Evolutionary conservation across 2,113 vertebrate species (phyloP).

Genomic region (Hyaena hyaena): DNA sequence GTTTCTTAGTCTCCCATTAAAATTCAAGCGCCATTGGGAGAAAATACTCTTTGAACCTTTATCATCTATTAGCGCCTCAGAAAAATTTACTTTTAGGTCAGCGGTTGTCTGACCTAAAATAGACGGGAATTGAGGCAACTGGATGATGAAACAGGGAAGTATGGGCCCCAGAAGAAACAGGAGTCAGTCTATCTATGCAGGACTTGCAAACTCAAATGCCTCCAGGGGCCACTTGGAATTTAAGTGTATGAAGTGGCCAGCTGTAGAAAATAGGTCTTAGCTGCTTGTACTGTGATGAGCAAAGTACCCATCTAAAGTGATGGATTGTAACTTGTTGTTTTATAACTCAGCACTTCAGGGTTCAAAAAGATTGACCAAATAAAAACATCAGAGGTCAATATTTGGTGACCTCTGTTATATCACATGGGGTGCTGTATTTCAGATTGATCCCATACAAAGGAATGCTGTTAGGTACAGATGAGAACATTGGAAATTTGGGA

Average conservation of each 20-base stretch:
- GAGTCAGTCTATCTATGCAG: neutral
- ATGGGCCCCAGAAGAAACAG: neutral
- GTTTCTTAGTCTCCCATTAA: conserved; percentile 29
- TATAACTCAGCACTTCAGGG: neutral
- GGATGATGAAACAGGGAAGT: neutral
- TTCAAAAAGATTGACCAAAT: neutral
- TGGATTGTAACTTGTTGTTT: neutral
- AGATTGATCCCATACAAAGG: neutral
- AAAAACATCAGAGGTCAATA: neutral
- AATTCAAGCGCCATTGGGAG: neutral
- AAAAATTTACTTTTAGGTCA: neutral
- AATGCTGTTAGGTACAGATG: neutral
- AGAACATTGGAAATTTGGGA: neutral
- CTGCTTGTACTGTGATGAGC: neutral
- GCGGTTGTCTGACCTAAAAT: conserved; percentile 2
- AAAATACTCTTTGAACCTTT: neutral
- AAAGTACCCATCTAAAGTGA: neutral
- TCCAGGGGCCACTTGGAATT: neutral
- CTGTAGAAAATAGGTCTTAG: neutral
- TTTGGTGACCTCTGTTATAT: neutral
- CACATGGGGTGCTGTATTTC: neutral
- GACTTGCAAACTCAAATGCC: neutral
- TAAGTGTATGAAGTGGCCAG: no score
- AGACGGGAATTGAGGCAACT: neutral
- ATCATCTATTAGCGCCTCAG: neutral